These are phyloP conservation scores for Murina feae DNA, from an alignment of 2,113 vertebrate species.

Conservation along the genomic window DNA sequence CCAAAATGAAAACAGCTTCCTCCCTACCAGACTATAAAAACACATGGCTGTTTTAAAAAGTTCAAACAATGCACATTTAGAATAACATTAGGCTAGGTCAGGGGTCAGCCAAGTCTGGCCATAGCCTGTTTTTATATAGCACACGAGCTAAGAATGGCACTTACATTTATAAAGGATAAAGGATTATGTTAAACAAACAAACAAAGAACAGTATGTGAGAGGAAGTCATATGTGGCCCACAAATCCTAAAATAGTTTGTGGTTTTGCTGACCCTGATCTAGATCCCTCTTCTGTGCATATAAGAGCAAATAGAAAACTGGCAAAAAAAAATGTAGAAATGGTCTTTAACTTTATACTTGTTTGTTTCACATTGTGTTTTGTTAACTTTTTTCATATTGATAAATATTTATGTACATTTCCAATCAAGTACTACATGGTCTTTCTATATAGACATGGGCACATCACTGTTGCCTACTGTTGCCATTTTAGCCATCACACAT, in stretches of 20 bases:
- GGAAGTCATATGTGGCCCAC: neutral
- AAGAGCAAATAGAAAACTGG: neutral
- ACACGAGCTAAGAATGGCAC: neutral
- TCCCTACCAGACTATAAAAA: neutral
- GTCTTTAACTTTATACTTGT: neutral
- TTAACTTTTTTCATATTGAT: neutral
- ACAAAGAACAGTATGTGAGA: neutral
- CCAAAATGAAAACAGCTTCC: constrained; percentile 7
- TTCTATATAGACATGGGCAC: neutral
- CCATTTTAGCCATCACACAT: neutral
- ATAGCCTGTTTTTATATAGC: neutral
- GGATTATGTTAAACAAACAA: neutral
- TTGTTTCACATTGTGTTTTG: neutral
- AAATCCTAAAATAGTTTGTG: neutral
- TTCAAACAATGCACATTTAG: neutral
- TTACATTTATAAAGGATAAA: neutral
- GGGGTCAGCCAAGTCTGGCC: neutral
- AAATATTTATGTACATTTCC: neutral
- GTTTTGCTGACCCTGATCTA: neutral
- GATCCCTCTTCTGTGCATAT: neutral
- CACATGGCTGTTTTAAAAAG: neutral
- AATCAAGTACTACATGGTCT: neutral
- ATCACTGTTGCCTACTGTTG: neutral
- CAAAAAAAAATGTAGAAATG: neutral
- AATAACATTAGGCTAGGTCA: neutral